Conservation (phyloP, 53 echinoderm and acorn worm species). For the Zoroaster sp. region DNA sequence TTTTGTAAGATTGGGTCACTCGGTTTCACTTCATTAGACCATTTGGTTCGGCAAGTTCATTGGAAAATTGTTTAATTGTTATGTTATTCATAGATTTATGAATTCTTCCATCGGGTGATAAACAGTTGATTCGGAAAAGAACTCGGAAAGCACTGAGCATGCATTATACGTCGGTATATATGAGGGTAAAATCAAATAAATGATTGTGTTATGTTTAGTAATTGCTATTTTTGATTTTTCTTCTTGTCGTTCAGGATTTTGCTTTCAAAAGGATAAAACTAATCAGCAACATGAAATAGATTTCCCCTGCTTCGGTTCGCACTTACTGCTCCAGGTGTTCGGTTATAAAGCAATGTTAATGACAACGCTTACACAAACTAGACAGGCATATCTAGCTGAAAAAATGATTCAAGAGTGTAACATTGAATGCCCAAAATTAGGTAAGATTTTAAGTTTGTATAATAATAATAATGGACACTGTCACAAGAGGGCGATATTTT, state of each 20-base stretch:
- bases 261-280: background rate
- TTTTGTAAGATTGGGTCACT: too few relatives aligned
- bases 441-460: background rate
- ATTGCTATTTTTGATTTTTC: background rate
- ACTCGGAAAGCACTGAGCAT: too few relatives aligned
- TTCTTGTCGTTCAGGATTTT: background rate
- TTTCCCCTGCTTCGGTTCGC: background rate
- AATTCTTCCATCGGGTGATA: too few relatives aligned
- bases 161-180: too few relatives aligned
- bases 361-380: background rate
- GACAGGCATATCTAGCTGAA: background rate
- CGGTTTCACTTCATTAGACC: too few relatives aligned
- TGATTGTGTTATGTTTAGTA: too few relatives aligned
- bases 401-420: conserved; percentile 34
- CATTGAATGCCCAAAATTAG: background rate
- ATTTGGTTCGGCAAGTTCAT: too few relatives aligned
- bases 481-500: background rate
- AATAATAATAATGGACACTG: too few relatives aligned
- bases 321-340: accelerated
- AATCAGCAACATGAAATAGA: background rate
- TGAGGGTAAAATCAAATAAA: too few relatives aligned
- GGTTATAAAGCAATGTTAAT: background rate
- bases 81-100: too few relatives aligned
- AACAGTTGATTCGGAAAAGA: too few relatives aligned
- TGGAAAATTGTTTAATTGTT: too few relatives aligned